Evolutionary conservation across 2,888 invertebrate species (phyloP), one percentile per base, ranked within the genome.

Genomic region (Dasysyrphus albostriatus): DNA sequence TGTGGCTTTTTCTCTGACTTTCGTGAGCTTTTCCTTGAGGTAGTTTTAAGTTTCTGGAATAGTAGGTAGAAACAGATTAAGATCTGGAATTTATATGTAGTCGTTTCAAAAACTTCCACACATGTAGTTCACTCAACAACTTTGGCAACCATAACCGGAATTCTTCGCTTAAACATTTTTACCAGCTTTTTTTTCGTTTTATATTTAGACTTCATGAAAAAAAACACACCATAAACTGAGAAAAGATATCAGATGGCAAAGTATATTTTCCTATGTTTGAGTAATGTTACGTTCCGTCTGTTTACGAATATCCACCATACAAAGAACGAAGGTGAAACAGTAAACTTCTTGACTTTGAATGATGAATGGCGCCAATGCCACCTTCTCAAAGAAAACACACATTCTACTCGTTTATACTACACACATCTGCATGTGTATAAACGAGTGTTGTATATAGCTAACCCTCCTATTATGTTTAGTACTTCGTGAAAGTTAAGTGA

Each of bases 331-430:
- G 83, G 83, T 87, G 83, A 87, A 82, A 85, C 82, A 82, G 85
- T 77, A 85, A 85, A 83, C 87, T 87, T 87, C 83, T 83, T 83
- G 87, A 87, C 87, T 87, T 87, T 87, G 87, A 87, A 79, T 87
- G 87, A 87, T 87, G 83, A 87, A 87, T 51, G 83, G 87, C 78
- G 59, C 82, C 83, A 79, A 78, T 79, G 75, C 83, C 83, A 74
- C 65, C 70, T 75, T 70, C 70, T 42, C 72, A 75, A 87, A 67
- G 54, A 47, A 54, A 51, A 54, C 39, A 54, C 69, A 69, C 39
- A 69, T 67, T 37, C 49, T 77, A 61, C 54, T 76, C 58, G 7
- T 7, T 14, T n/a, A 29, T 6, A 24, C 16, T 19, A 29, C 51
- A 54, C 12, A 24, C 51, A 29, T 29, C 14, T 54, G 14, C 6